Percentiles rank a stretch among this genome's conserved stretches.
These are phyloP conservation scores for Jacana jacana DNA, from an alignment of 2,113 vertebrate genomes.

Conservation along the genomic window DNA sequence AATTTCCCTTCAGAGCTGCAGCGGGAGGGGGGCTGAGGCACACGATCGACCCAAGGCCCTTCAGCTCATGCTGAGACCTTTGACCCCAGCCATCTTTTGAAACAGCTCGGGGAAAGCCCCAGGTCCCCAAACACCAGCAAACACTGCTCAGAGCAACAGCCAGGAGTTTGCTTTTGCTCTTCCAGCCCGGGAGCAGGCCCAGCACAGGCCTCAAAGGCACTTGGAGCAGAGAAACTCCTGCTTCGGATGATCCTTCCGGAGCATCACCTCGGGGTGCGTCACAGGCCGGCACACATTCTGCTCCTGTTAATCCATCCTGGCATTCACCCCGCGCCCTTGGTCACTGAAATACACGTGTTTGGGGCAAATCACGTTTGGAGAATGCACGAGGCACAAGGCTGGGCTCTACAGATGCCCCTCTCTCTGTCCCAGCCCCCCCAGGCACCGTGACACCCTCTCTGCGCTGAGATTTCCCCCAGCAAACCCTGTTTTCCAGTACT, in stretches of 20 bases:
- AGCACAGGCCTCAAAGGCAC: rapidly evolving
- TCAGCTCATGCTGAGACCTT: rapidly evolving
- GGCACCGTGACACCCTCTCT: neutral
- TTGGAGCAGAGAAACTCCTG: neutral
- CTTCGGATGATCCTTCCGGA: neutral
- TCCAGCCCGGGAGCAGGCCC: neutral
- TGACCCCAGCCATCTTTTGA: rapidly evolving
- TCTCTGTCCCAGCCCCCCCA: neutral
- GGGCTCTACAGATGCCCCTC: neutral
- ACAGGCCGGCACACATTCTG: too few species aligned
- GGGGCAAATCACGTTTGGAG: neutral
- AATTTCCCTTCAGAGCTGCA: neutral
- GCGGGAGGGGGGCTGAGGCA: neutral
- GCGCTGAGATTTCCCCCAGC: neutral
- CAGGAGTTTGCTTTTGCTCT: neutral
- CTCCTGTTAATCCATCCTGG: neutral
- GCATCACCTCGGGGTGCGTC: neutral
- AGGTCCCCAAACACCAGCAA: neutral
- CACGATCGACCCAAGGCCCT: rapidly evolving
- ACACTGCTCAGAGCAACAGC: too few species aligned
- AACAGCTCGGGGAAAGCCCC: rapidly evolving
- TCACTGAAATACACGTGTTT: neutral
- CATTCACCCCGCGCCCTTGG: neutral
- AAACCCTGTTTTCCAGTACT: neutral
- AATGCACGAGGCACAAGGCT: rapidly evolving